These are phyloP conservation scores for Euthynnus affinis DNA, from an alignment of 2,797 vertebrate genomes.

Conservation along the genomic window DNA sequence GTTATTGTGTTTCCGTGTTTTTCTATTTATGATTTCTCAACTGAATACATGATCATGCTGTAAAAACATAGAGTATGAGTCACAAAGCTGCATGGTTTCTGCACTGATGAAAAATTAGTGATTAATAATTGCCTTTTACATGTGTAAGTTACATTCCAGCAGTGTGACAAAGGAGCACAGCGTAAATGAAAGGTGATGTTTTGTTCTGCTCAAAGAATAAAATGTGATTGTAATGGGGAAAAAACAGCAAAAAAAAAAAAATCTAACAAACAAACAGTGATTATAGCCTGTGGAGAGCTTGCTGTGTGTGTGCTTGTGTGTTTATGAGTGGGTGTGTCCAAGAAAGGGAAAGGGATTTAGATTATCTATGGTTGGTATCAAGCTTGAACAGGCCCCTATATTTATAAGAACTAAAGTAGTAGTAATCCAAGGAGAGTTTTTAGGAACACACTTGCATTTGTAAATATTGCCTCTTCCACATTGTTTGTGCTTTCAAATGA, in stretches of 20 bases:
- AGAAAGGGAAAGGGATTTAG: conserved; percentile 47
- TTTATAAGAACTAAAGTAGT: conserved; percentile 40
- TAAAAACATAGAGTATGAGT: conserved; percentile 45
- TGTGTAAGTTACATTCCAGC: conserved; percentile 54
- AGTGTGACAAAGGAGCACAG: conserved; percentile 62
- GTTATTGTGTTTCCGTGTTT: conserved; percentile 27
- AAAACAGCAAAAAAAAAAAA: conserved; percentile 23
- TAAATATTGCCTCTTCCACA: conserved; percentile 27
- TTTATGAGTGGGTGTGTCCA: background rate
- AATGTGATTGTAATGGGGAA: conserved; percentile 71
- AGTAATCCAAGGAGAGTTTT: conserved; percentile 35
- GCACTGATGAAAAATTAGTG: conserved; percentile 71
- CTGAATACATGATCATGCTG: conserved; percentile 25
- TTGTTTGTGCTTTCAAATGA: conserved; percentile 39
- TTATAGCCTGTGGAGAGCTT: conserved; percentile 62
- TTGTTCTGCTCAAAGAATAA: conserved; percentile 69
- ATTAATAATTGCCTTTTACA: conserved; percentile 73
- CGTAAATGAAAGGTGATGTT: conserved; percentile 69
- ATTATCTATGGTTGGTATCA: conserved; percentile 58
- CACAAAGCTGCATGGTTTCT: conserved; percentile 52
- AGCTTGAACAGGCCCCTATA: conserved; percentile 47
- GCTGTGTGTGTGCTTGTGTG: conserved; percentile 26
- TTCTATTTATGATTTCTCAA: conserved; percentile 41
- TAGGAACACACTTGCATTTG: conserved; percentile 30
- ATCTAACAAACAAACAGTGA: conserved; percentile 48